Evolutionary conservation across 2,113 vertebrate species (phyloP).

Genomic region (Onychorhynchus coronatus): DNA sequence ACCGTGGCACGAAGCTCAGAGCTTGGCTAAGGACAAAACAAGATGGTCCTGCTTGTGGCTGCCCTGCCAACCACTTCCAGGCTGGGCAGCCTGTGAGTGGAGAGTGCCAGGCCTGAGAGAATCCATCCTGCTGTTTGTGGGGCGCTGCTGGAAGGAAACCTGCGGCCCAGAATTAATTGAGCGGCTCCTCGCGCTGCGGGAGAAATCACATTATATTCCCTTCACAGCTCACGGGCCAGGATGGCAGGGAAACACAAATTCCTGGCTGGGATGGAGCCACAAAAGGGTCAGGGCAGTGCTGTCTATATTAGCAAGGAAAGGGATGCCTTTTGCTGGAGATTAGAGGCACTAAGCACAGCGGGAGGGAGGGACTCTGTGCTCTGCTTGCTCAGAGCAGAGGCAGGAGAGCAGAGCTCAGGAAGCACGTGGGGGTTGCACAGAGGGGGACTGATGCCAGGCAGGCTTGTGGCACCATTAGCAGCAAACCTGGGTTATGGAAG

Average conservation of each 20-base stretch:
- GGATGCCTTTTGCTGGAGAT: background rate
- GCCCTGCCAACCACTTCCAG: background rate
- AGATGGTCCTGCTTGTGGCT: background rate
- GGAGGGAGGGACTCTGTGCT: background rate
- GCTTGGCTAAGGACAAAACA: background rate
- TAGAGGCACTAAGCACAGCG: background rate
- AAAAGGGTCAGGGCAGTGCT: background rate
- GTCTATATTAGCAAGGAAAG: background rate
- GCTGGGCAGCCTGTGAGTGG: background rate
- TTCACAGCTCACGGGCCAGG: background rate
- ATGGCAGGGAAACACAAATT: background rate
- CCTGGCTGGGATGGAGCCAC: background rate
- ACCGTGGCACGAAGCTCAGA: background rate
- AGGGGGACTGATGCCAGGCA: background rate
- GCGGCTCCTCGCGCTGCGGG: background rate
- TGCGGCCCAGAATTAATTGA: background rate
- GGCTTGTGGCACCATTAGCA: background rate
- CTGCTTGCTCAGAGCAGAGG: background rate
- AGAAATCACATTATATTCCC: background rate
- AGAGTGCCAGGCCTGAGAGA: background rate
- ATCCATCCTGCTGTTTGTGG: background rate
- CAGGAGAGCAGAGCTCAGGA: background rate
- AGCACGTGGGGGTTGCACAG: rapidly evolving
- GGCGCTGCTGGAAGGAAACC: background rate
- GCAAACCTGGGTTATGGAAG: background rate